Conservation (phyloP, 2,888 invertebrate species). For the Pristionchus exspectatus region DNA sequence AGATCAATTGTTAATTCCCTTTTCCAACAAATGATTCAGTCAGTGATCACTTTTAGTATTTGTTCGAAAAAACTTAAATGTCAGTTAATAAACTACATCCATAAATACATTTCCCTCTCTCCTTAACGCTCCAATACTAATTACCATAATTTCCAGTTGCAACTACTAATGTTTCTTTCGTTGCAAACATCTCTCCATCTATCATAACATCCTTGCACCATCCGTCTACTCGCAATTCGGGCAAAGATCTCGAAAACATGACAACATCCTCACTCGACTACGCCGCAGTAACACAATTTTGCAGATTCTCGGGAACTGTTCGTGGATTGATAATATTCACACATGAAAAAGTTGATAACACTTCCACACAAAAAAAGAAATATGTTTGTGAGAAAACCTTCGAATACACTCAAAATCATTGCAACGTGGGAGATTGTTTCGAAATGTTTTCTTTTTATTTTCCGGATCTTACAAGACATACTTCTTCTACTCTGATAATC, state of each 20-base stretch:
- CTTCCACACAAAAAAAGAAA: background rate
- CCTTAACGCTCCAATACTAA: background rate
- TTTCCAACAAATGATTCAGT: too few species aligned
- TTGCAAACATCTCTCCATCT: background rate
- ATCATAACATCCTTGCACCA: background rate
- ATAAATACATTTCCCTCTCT: background rate
- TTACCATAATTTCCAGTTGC: too few species aligned
- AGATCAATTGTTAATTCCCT: background rate
- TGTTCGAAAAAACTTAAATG: too few species aligned
- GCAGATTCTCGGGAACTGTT: background rate
- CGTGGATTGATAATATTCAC: background rate
- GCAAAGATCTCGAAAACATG: background rate
- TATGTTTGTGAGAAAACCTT: background rate
- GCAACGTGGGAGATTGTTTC: too few species aligned
- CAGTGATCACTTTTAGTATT: too few species aligned
- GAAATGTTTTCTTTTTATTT: too few species aligned
- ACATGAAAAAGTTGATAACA: too few species aligned
- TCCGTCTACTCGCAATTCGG: background rate
- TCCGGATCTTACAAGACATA: too few species aligned
- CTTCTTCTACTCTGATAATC: too few species aligned
- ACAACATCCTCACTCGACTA: conserved; percentile 13
- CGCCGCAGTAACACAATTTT: background rate
- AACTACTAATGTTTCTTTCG: background rate
- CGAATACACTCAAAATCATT: background rate
- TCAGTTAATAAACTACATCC: too few species aligned